Evolutionary conservation across 2,113 vertebrate species (phyloP).

Genomic region (Hippocampus barbouri): DNA sequence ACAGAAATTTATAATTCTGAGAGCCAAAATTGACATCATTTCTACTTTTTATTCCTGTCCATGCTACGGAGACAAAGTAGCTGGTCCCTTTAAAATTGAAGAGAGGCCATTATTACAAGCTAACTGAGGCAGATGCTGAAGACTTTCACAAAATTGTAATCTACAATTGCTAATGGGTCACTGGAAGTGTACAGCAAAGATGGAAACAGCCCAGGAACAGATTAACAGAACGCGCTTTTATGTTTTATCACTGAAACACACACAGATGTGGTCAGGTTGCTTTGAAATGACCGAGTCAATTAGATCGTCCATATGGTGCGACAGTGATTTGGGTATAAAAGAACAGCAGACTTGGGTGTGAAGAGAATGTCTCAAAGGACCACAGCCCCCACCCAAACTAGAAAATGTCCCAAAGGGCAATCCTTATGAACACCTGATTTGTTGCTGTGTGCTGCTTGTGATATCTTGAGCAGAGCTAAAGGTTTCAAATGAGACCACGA

Average conservation of each 20-base stretch:
- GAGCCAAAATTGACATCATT: background rate
- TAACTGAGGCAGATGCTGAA: conserved; percentile 66
- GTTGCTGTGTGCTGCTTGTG: conserved; percentile 24
- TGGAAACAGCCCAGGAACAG: conserved; percentile 51
- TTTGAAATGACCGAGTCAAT: conserved; percentile 73
- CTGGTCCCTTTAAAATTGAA: conserved; percentile 56
- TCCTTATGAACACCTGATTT: conserved; percentile 64
- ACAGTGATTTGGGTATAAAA: conserved; percentile 67
- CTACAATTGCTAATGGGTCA: conserved; percentile 66
- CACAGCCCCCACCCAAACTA: conserved; percentile 26
- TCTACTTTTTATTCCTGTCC: background rate
- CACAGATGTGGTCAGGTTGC: conserved; percentile 51
- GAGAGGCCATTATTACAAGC: conserved; percentile 54
- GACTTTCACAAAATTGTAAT: conserved; percentile 67
- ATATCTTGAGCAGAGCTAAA: conserved; percentile 43
- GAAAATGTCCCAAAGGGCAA: conserved; percentile 49
- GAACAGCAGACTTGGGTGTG: conserved; percentile 44
- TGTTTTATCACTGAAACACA: conserved; percentile 75
- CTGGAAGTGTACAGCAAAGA: conserved; percentile 49
- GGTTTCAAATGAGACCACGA: conserved; percentile 45
- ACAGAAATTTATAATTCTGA: background rate
- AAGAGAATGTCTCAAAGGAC: conserved; percentile 62
- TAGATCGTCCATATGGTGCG: conserved; percentile 71
- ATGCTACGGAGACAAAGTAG: background rate
- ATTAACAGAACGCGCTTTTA: conserved; percentile 72